A percentile compares a stretch with the other conserved stretches of the same genome.
These are phyloP conservation scores for Ganaspis sp. DNA, from an alignment of 1,140 invertebrate genomes.

Conservation along the genomic window DNA sequence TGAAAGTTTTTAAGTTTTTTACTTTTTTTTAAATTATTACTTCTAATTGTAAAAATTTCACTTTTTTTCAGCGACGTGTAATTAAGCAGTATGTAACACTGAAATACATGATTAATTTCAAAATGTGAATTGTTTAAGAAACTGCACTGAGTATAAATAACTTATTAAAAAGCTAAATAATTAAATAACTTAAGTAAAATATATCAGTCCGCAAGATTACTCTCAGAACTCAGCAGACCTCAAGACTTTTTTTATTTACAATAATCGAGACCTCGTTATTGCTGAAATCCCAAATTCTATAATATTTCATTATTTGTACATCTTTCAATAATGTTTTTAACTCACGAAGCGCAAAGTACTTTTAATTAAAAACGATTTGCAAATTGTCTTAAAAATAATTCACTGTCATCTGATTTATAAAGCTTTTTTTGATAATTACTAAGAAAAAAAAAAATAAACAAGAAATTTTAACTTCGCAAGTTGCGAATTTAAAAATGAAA, in stretches of 20 bases:
- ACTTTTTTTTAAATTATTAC: too few species aligned
- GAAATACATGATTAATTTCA: not conserved
- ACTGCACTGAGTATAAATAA: constrained; percentile 21
- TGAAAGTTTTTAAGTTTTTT: too few species aligned
- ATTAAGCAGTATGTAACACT: constrained; percentile 27
- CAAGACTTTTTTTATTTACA: constrained; percentile 7
- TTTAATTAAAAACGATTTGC: constrained; percentile 8
- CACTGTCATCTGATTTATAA: constrained; percentile 12
- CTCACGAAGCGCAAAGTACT: not conserved
- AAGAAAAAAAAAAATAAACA: not conserved
- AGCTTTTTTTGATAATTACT: not conserved
- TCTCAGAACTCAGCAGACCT: constrained; percentile 1
- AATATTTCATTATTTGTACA: constrained; percentile 8
- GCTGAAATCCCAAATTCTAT: not conserved
- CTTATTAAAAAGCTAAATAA: constrained; percentile 7
- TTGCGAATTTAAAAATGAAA: constrained; percentile 18
- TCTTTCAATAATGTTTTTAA: not conserved
- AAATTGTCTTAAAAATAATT: constrained; percentile 12
- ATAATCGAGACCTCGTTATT: constrained; percentile 3
- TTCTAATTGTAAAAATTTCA: too few species aligned
- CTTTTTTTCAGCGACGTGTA: not conserved
- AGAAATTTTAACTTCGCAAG: not conserved
- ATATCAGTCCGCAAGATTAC: constrained; percentile 5
- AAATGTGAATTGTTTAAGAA: not conserved
- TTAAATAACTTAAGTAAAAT: constrained; percentile 30